Base-by-base conservation (phyloP, 1,140 invertebrate species). In the Goniozus legneri region DNA sequence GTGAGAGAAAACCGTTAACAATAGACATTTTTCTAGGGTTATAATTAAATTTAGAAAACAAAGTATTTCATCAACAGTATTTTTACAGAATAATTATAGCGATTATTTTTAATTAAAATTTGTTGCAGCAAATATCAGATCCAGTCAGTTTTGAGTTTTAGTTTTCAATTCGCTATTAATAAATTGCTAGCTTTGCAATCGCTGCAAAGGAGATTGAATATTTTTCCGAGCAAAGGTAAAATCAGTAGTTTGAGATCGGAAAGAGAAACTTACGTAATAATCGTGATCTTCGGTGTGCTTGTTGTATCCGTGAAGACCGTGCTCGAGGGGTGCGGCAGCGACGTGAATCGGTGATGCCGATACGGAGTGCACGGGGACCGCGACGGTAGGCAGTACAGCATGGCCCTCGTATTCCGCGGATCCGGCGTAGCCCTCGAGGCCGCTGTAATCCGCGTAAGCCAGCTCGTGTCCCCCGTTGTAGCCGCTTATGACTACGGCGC, bases 351-450 rank as follows among this genome's bases (percentile, higher is more conserved):
- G 71, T 1, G 67, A 57, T 0, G 73, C 73, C 30, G 73, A 75
- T n/a, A 75, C 73, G 7, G 73, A 40, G 45, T 75, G 73, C n/a
- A 74, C 50, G 27, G 73, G 73, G 8, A 74, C 70, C 1, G 69
- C 70, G 14, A 76, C 70, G 0, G 71, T 76, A 2, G 73, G 73
- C n/a, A 76, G 42, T 8, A 69, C 66, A 19, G 60, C 58, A 44
- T 75, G 72, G 22, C 57, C 61, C 19, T 67, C 67, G 46, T 70
- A 71, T 1, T 68, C 68, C 12, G 58, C 54, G 2, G 65, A 54
- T 41, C 56, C 58, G 6, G 55, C 43, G 47, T 66, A 69, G 42
- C 61, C 70, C 15, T 65, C 65, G 34, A 55, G 50, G 12, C 50
- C 50, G 15, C 52, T 21, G 48, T 67, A 67, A 47, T 64, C 62